Percentiles rank a stretch among this genome's conserved stretches.
phyloP scores from a whole-genome alignment of 1,140 invertebrate genomes.

The Pantala flavescens region DNA sequence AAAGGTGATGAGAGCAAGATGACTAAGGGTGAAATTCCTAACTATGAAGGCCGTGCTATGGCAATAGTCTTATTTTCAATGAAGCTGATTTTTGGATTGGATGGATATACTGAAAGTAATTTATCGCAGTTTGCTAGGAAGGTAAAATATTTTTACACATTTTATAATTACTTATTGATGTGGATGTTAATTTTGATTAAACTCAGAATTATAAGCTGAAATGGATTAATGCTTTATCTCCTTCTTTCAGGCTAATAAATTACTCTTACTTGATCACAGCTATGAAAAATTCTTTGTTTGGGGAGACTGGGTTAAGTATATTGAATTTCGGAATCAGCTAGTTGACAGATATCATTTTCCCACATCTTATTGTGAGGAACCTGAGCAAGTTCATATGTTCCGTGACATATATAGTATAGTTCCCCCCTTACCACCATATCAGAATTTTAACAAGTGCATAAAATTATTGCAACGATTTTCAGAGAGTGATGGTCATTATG shows the following conservation, averaged over 20 bases:
- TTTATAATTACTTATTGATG: no score
- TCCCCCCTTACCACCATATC: not conserved
- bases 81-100: conserved; percentile 50
- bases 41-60: conserved; percentile 50
- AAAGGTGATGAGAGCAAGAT: no score
- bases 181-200: no score
- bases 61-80: conserved; percentile 48
- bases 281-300: conserved; percentile 43
- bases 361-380: conserved; percentile 34
- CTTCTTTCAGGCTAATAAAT: no score
- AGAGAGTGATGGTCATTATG: not conserved
- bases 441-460: not conserved
- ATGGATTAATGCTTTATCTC: no score
- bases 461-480: not conserved
- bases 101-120: conserved; percentile 47
- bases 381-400: conserved; percentile 19
- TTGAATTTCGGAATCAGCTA: conserved; percentile 44
- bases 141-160: conserved; percentile 24
- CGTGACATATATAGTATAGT: not conserved
- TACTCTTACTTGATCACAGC: no score
- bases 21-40: conserved; percentile 29
- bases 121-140: conserved; percentile 41
- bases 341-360: conserved; percentile 42
- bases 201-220: no score
- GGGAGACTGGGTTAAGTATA: conserved; percentile 48